Base-by-base conservation (phyloP, 2,888 invertebrate genomes). In the Hirtodrosophila confusa region DNA sequence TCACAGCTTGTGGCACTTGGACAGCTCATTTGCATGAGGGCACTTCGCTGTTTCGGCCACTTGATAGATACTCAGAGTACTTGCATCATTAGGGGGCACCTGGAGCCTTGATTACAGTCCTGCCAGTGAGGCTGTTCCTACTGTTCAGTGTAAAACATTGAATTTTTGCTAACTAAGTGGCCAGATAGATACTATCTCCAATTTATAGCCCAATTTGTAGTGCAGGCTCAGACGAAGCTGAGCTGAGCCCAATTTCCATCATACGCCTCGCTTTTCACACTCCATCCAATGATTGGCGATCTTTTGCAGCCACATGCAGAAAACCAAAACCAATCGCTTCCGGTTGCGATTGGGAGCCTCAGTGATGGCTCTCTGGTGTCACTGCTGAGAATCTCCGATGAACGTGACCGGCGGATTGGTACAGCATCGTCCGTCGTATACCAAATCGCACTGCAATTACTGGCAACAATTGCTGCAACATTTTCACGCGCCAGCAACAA, bases 401-500 rank as follows among this genome's bases (percentile, higher is more conserved):
- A 80, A 80, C 86, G 75, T 86, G 86, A 86, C 75, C 75, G 61
- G 44, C 51, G 50, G 50, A 40, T 51, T 48, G 43, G 17, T 43
- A 17, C 37, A 36, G 49, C 17, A 31, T n/a, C n/a, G n/a, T n/a
- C n/a, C n/a, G 41, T 24, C 48, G 31, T 23, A 49, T 35, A 33
- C 17, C 45, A 47, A 40, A 4, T 10, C 7, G 29, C 11, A 29
- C 31, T 23, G 35, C 57, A 76, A 69, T 67, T 78, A 64, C 45
- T 41, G 39, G 23, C 55, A 57, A 39, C 77, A 74, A 77, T 54
- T 49, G 69, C 54, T 51, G 60, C 61, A 48, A 65, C 57, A 71
- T 68, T 75, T 79, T 78, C 80, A 74, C 77, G 74, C 80, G 64
- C 69, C 55, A 54, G 27, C 61, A 57, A 29, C 48, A 68, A 17